Evolutionary conservation across 1,140 invertebrate genomes (phyloP), one percentile per base, ranked within the genome.

Genomic region (Aphelenchoides avenae): DNA sequence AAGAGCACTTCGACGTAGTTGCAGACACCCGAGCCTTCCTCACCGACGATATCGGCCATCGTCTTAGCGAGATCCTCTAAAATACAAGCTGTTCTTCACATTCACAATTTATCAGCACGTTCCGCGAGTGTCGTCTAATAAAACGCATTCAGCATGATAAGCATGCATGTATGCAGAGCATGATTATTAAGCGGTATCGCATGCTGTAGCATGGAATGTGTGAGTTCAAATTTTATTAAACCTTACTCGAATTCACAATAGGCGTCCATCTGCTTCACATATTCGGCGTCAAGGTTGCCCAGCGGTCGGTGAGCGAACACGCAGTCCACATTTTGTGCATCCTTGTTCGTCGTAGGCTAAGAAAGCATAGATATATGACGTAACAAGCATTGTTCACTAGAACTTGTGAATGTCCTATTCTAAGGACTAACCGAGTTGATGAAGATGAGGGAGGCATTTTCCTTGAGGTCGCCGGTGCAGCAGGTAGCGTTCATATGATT

Each of bases 1-100:
- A 49, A 64, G 18, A 60, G 37, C 26, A 60, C 27, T 36, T 60
- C 57, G 20, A 39, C 56, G 55, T 58, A 60, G 53, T 61, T 64
- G 40, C 56, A 34, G 3, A 18, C 24, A 20, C 57, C 56, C 18
- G 58, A 60, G 24, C 42, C 56, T 15, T 58, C 57, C 5, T 41
- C 22, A 2, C 20, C 43, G 13, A 26, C 27, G 2, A 48, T 9
- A 24, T 64, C 41, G 41, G 39, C 42, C 29, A 15, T 20, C 48
- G 30, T 37, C n/a, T 20, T 7, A 43, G 15, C 18, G 18, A 43
- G 18, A 43, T 43, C 15, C 7, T 20, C 15, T 43, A 26, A 43
- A 6, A 7, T 43, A 43, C 9, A 20, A 7, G 13, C 34, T 36
- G 18, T 13, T 36, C 13, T 36, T 36, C 18, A 13, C 13, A 36